Base-by-base conservation (phyloP, 2,113 vertebrate genomes). In the Chamaetylas fuelleborni region DNA sequence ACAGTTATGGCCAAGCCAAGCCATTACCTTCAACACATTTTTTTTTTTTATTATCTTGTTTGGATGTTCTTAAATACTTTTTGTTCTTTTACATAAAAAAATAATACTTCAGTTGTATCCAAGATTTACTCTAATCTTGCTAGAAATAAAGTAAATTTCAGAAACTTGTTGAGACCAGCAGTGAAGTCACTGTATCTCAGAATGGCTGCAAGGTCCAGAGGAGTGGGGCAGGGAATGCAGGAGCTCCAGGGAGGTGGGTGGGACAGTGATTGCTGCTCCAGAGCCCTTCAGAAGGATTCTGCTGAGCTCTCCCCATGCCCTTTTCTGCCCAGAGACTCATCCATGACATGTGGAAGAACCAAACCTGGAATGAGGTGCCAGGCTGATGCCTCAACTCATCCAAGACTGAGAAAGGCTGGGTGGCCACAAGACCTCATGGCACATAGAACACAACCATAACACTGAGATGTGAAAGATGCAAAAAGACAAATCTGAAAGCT, bases 401-500 rank as follows among this genome's bases (percentile, higher is more conserved):
- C 81, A 81, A 74, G 62, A 64, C 64, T 36, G 8, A 57, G 53
- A 73, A 82, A 88, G 38, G 40, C 40, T 90, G 81, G 25, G 48
- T 13, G 4, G 28, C 42, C 45, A 58, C 50, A 67, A 73, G 43
- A 60, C 6, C 31, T 8, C 25, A 8, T 15, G 17, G 34, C 43
- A 83, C 1, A 0, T 11, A 53, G 40, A 43, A 19, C 64, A 64
- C 15, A 73, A 34, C 47, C 82, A 12, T 28, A 74, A n/a, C 3
- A 0, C 36, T 0, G 0, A 33, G 64, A 78, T 19, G 38, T 85
- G 78, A 66, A 82, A 91, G 84, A 73, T 78, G 54, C 14, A 95
- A 72, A 80, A 94, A 66, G 79, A 90, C 72, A 88, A 90, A 93
- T 57, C 53, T 51, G 64, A 93, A 94, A 66, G 82, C 23, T 26